These are phyloP conservation scores for Oceanodroma tethys DNA, from an alignment of 2,113 vertebrate species.

Conservation along the genomic window DNA sequence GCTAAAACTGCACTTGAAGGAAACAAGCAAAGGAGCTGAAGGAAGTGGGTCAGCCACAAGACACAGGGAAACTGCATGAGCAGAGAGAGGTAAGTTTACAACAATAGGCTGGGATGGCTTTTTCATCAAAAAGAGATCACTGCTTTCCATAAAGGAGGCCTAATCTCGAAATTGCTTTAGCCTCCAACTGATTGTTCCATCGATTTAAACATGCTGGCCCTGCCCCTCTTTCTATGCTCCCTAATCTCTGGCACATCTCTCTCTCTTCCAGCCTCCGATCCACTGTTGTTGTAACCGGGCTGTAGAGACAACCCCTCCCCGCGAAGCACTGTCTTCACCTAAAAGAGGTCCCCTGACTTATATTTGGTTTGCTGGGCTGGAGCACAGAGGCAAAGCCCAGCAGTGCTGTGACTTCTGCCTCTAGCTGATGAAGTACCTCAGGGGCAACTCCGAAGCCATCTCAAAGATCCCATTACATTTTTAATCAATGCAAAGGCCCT, in stretches of 20 bases:
- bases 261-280: neutral
- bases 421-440: neutral
- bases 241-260: neutral
- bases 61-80: neutral
- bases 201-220: constrained; percentile 49
- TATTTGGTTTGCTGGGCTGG: neutral
- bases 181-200: constrained; percentile 71
- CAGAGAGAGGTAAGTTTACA: constrained; percentile 58
- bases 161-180: constrained; percentile 70
- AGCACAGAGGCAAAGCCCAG: neutral
- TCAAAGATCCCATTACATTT: neutral
- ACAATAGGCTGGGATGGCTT: constrained; percentile 50
- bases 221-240: neutral
- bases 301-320: too few relatives aligned
- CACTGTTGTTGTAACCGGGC: rapidly evolving
- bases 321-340: neutral
- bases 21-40: constrained; percentile 55
- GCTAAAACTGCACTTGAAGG: constrained; percentile 74
- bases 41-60: constrained; percentile 73
- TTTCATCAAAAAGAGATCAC: constrained; percentile 65
- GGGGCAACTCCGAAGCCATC: neutral
- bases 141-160: constrained; percentile 59
- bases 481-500: constrained; percentile 43
- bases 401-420: neutral
- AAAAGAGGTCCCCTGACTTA: neutral